These are phyloP conservation scores for Ceyx erithaca DNA, from an alignment of 2,797 vertebrate species.

Conservation along the genomic window DNA sequence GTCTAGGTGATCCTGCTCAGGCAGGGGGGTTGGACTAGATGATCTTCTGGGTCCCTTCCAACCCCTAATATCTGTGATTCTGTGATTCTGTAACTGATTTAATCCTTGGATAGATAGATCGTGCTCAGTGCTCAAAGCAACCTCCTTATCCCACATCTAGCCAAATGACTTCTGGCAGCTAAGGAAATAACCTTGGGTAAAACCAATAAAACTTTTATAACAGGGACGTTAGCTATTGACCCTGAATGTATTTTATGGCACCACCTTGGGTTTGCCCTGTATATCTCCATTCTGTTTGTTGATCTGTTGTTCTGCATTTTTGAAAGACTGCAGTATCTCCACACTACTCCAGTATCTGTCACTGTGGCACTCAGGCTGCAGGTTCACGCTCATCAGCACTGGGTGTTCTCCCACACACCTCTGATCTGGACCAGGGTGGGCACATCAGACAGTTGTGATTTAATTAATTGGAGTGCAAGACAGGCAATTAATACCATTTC, in stretches of 20 bases:
- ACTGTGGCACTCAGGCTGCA: accelerated
- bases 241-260: constrained; percentile 33
- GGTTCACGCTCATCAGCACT: neutral
- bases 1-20: too few species aligned
- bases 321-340: neutral
- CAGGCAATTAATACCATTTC: neutral
- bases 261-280: constrained; percentile 14
- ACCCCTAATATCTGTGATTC: too few species aligned
- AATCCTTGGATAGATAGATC: neutral
- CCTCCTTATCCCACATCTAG: neutral
- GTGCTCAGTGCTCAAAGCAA: neutral
- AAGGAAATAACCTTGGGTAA: constrained; percentile 62
- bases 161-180: constrained; percentile 58
- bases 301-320: neutral
- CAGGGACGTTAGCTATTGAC: constrained; percentile 1
- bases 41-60: too few species aligned
- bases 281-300: constrained; percentile 38
- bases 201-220: constrained; percentile 42
- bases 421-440: neutral
- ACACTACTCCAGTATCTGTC: neutral
- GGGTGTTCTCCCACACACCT: neutral
- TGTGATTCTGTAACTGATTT: neutral
- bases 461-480: neutral
- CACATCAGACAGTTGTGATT: neutral
- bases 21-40: too few species aligned